These are phyloP conservation scores for Montipora capitata DNA, from an alignment of 92 coral and sea anemone species.

Conservation along the genomic window DNA sequence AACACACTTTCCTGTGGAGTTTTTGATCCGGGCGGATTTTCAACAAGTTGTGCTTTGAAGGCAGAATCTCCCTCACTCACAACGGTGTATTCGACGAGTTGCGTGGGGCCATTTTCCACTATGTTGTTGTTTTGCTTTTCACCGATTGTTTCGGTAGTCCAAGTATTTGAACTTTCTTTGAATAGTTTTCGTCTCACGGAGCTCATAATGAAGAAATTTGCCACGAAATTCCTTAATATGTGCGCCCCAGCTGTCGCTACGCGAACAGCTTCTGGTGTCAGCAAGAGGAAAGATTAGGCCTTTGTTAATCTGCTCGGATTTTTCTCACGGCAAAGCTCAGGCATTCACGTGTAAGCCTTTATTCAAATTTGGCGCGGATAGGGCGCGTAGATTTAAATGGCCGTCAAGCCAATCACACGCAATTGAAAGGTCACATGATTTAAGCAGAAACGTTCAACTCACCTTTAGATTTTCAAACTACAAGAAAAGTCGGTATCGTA, in stretches of 20 bases:
- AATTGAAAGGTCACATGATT: constrained; percentile 33
- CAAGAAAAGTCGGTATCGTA: no score
- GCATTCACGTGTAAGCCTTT: constrained; percentile 64
- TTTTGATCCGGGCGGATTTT: constrained; percentile 34
- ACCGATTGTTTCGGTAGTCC: constrained; percentile 54
- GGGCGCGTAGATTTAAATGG: constrained; percentile 56
- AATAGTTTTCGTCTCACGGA: constrained; percentile 56
- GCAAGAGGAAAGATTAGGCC: constrained; percentile 31
- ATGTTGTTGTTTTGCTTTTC: constrained; percentile 39
- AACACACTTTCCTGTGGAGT: constrained; percentile 46
- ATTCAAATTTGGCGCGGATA: constrained; percentile 80
- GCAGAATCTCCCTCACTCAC: constrained; percentile 44
- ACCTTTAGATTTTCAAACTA: no score
- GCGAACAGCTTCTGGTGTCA: constrained; percentile 32
- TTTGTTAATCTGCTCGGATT: constrained; percentile 49
- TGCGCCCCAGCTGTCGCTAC: constrained; percentile 42
- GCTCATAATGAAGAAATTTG: constrained; percentile 27
- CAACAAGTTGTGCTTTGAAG: constrained; percentile 30
- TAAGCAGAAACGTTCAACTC: neutral
- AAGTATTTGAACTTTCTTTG: constrained; percentile 53
- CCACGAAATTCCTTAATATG: constrained; percentile 36
- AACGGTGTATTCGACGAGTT: constrained; percentile 47
- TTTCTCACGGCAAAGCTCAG: constrained; percentile 26
- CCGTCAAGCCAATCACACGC: constrained; percentile 41
- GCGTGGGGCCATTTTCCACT: constrained; percentile 33